Conservation (phyloP, 2,888 invertebrate genomes). For the Hypolimnas misippus region DNA sequence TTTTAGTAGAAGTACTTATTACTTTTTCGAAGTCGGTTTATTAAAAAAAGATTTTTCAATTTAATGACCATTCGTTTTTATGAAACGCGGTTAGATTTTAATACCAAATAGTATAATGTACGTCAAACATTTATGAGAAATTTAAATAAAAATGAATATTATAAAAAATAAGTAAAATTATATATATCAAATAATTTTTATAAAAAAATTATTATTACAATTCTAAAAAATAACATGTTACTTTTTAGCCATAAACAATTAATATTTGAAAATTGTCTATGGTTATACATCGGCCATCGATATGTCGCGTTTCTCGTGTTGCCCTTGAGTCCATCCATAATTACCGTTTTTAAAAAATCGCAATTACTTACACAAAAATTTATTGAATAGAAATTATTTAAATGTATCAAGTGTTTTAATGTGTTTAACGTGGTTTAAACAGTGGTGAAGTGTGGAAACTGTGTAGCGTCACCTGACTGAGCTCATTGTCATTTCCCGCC, state of each 20-base stretch:
- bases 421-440: slow-evolving; percentile 50
- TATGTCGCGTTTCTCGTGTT: slow-evolving; percentile 68
- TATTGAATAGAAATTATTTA: slow-evolving; percentile 39
- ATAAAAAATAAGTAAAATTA: neutral
- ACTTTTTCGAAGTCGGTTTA: too few relatives aligned
- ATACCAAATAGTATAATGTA: too few relatives aligned
- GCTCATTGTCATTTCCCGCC: slow-evolving; percentile 85
- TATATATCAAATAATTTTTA: neutral
- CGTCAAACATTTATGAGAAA: too few relatives aligned
- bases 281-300: slow-evolving; percentile 52
- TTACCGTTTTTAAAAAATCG: slow-evolving; percentile 66
- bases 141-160: too few relatives aligned
- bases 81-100: too few relatives aligned
- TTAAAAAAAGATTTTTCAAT: too few relatives aligned
- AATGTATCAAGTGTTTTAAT: slow-evolving; percentile 49
- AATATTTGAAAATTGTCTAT: neutral
- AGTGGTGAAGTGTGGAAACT: slow-evolving; percentile 57
- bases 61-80: too few relatives aligned
- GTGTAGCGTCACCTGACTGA: slow-evolving; percentile 83
- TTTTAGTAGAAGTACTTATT: too few relatives aligned
- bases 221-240: neutral
- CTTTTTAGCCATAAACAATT: neutral
- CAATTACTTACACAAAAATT: slow-evolving; percentile 37
- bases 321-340: slow-evolving; percentile 75
- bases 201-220: slow-evolving; percentile 4